These are phyloP conservation scores for Laticauda laticaudata DNA, from an alignment of 2,113 vertebrate species.

Conservation along the genomic window DNA sequence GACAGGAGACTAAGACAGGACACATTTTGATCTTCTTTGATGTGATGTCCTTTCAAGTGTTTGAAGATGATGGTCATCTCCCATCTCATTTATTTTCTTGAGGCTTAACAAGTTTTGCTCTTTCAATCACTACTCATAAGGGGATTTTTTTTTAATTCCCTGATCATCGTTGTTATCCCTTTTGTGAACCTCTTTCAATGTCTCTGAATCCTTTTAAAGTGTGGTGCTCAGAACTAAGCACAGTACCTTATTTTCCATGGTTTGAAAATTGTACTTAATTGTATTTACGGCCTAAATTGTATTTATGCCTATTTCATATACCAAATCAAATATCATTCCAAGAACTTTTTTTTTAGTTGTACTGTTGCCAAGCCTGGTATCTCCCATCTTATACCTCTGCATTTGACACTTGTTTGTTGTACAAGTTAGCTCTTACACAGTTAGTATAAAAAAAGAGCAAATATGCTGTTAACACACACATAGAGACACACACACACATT, in stretches of 20 bases:
- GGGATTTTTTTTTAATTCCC: background rate
- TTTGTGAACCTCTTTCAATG: background rate
- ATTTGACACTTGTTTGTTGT: background rate
- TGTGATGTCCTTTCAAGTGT: background rate
- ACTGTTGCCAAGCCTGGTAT: background rate
- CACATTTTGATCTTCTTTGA: background rate
- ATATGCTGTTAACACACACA: background rate
- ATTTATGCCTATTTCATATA: background rate
- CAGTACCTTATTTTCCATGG: background rate
- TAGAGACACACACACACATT: background rate
- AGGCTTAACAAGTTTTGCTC: background rate
- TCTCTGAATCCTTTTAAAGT: background rate
- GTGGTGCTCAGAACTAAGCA: background rate
- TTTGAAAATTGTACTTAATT: background rate
- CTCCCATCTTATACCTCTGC: background rate
- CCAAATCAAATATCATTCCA: background rate
- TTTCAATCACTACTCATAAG: background rate
- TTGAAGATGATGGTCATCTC: background rate
- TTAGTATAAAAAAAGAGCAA: background rate
- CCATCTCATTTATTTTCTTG: background rate
- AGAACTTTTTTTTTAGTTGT: background rate
- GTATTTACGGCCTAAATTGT: background rate
- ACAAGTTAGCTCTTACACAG: background rate
- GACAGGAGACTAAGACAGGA: background rate
- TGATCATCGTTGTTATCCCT: background rate